phyloP scores from a whole-genome alignment of 2,888 invertebrate species.

The Tortricodes alternella region DNA sequence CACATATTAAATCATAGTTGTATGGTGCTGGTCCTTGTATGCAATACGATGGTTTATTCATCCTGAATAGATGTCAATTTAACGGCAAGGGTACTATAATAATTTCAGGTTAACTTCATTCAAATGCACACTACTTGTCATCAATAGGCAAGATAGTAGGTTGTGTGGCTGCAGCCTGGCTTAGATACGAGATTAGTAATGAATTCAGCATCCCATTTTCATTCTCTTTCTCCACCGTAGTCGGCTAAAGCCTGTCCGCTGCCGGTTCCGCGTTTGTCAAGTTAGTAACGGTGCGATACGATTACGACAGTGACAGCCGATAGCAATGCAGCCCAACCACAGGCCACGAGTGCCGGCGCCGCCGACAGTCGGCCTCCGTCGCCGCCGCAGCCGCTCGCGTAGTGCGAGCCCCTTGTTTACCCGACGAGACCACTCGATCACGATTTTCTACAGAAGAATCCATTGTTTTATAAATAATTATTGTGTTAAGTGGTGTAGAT shows the following conservation, averaged over 20 bases:
- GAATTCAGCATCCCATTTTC: not conserved
- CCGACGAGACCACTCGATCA: not conserved
- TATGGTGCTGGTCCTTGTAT: too few species aligned
- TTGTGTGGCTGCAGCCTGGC: too few species aligned
- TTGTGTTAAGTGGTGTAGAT: constrained; percentile 14
- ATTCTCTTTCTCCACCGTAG: not conserved
- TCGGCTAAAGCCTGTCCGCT: not conserved
- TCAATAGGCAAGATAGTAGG: too few species aligned
- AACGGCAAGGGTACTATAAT: too few species aligned
- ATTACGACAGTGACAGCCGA: constrained; percentile 67
- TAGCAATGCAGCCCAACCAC: constrained; percentile 48
- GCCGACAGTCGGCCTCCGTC: constrained; percentile 54
- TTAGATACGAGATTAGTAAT: too few species aligned
- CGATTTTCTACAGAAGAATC: not conserved
- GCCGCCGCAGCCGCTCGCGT: constrained; percentile 53
- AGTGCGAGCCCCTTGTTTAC: constrained; percentile 27
- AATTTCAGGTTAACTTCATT: too few species aligned
- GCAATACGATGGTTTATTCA: too few species aligned
- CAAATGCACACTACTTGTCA: too few species aligned
- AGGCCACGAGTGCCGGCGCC: constrained; percentile 42
- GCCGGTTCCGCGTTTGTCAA: constrained; percentile 33
- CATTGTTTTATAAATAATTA: constrained; percentile 33
- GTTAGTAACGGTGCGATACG: constrained; percentile 52
- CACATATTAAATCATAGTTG: too few species aligned
- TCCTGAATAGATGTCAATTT: too few species aligned